Conservation (phyloP, 2,797 vertebrate species). For the Epinephelus coioides region DNA sequence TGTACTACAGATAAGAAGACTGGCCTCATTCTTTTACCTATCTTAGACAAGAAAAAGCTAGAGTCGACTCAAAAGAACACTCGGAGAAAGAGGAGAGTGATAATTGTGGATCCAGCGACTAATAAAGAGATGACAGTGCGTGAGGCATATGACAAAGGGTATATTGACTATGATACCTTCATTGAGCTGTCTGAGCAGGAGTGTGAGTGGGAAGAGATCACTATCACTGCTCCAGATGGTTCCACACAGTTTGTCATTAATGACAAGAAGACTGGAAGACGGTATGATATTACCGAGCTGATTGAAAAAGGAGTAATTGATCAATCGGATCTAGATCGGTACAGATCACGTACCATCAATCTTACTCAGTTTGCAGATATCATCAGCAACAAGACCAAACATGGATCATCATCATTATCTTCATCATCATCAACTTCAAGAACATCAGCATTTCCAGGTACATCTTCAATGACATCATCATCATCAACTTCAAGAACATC, state of each 20-base stretch:
- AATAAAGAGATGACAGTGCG: constrained; percentile 95
- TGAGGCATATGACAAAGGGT: constrained; percentile 93
- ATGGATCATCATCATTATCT: constrained; percentile 14
- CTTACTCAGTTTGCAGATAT: constrained; percentile 94
- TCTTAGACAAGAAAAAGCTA: constrained; percentile 90
- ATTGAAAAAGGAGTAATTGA: constrained; percentile 88
- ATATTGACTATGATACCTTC: constrained; percentile 94
- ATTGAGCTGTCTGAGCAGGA: constrained; percentile 93
- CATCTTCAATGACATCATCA: constrained; percentile 35
- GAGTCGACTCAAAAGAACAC: constrained; percentile 89
- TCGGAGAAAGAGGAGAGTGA: constrained; percentile 92
- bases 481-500: constrained; percentile 25
- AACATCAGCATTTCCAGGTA: constrained; percentile 3
- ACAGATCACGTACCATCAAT: constrained; percentile 88
- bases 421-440: constrained; percentile 22
- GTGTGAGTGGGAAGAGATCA: constrained; percentile 99
- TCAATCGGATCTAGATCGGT: constrained; percentile 88
- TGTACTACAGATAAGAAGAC: constrained; percentile 92
- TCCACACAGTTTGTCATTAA: constrained; percentile 88
- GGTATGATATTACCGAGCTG: constrained; percentile 93
- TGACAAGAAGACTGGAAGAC: constrained; percentile 91
- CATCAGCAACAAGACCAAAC: constrained; percentile 86
- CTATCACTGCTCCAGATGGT: constrained; percentile 92
- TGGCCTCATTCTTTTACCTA: constrained; percentile 91
- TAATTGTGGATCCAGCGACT: constrained; percentile 97